These are phyloP conservation scores for Hydrozoanthus tunicans DNA, from an alignment of 64 coral and sea anemone genomes.

Conservation along the genomic window DNA sequence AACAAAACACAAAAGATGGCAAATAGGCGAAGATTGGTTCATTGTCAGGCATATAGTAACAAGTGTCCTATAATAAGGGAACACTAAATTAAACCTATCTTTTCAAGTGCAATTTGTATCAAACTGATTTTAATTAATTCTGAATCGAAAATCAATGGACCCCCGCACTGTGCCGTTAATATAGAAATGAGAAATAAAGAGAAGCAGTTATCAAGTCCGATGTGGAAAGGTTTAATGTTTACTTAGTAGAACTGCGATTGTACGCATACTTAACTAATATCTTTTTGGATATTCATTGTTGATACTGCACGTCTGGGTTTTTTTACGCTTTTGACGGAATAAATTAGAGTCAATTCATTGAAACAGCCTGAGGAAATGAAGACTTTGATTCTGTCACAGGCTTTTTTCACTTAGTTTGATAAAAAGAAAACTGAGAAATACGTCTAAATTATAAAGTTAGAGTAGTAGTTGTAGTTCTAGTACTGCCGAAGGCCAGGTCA, in stretches of 20 bases:
- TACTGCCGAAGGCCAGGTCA: neutral
- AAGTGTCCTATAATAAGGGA: slow-evolving; percentile 41
- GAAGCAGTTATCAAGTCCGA: neutral
- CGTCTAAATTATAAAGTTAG: neutral
- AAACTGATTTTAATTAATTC: slow-evolving; percentile 63
- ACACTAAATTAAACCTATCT: slow-evolving; percentile 63
- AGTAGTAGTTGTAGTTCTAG: neutral
- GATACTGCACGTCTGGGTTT: neutral
- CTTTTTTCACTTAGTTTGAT: neutral
- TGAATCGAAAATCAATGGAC: slow-evolving; percentile 39
- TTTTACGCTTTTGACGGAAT: neutral
- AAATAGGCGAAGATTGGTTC: slow-evolving; percentile 54
- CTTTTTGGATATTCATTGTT: neutral
- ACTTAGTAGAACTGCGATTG: slow-evolving; percentile 11
- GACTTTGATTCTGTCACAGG: neutral
- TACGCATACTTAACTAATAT: slow-evolving; percentile 7
- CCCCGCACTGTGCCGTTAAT: neutral
- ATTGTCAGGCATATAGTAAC: slow-evolving; percentile 48
- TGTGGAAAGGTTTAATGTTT: neutral
- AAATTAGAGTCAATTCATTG: slow-evolving; percentile 7
- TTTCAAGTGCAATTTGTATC: slow-evolving; percentile 65
- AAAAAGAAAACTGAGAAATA: slow-evolving; percentile 7
- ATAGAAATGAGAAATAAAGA: neutral
- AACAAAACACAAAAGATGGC: slow-evolving; percentile 48
- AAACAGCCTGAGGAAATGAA: neutral